Base-by-base conservation (phyloP, 2,888 invertebrate species). In the Melieria omissa region DNA sequence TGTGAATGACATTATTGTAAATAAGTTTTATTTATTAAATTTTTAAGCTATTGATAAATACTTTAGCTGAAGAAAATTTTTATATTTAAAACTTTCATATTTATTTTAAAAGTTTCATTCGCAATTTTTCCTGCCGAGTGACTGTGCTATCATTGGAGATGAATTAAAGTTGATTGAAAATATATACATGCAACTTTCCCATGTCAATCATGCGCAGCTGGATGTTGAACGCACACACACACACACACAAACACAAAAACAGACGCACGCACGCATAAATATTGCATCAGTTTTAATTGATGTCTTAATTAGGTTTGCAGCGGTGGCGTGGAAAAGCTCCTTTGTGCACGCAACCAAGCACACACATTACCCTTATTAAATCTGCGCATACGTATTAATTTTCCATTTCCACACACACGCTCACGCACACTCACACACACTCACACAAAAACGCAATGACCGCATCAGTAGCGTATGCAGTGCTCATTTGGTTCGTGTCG, bases 291-390 rank as follows among this genome's bases (percentile, higher is more conserved):
- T 5, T 63, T 52, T 63, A 63, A 69, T 69, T 69, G 62, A 63
- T 69, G 54, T 57, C 52, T 63, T 69, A 63, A 69, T 69, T 63
- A 63, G 55, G 41, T 14, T 63, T 14, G 46, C n/a, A 46, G 54
- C 55, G 63, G 46, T 63, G 62, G 62, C 45, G 69, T 69, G 55
- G 41, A 63, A 62, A 63, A 67, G 58, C 58, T 66, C 60, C 60
- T 47, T 42, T 58, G 42, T 66, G 47, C 55, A 47, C 60, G 42
- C 58, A 66, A 46, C 46, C 57, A 8, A n/a, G 46, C 45, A 14
- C 66, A 41, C 66, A 57, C 66, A 49, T 49, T 49, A 42, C 57
- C 45, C 47, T 66, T 66, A 42, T 41, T 14, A 57, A 58, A 66
- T 66, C 49, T 58, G 14, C 16, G 10, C 57, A 45, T 3, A 66